Evolutionary conservation across 2,888 invertebrate genomes (phyloP).

Genomic region (Stenodera caucasica): DNA sequence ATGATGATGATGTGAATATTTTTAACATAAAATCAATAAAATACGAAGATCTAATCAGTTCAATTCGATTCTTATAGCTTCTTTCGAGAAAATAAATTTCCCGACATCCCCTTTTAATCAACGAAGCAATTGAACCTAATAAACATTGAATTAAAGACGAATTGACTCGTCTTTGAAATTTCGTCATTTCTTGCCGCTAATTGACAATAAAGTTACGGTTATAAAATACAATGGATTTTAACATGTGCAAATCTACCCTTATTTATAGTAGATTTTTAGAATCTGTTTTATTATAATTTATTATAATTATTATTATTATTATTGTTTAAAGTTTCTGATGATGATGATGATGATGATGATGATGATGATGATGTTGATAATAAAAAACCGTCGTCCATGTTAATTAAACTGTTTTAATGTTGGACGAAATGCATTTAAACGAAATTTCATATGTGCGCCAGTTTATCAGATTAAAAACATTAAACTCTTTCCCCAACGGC

Average conservation of each 20-base stretch:
- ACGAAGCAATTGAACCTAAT: conserved; percentile 47
- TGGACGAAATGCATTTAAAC: conserved; percentile 17
- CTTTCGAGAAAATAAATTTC: conserved; percentile 41
- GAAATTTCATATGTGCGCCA: conserved; percentile 34
- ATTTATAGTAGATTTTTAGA: background rate
- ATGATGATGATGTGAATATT: conserved; percentile 20
- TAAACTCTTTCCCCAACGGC: conserved; percentile 36
- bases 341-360: no score
- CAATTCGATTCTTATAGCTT: conserved; percentile 28
- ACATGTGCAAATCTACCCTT: background rate
- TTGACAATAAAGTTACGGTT: conserved; percentile 40
- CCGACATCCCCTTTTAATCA: conserved; percentile 45
- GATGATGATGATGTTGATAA: no score
- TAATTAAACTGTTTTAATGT: conserved; percentile 25
- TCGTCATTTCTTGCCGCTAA: conserved; percentile 41
- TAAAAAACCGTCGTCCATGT: background rate
- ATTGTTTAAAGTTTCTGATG: no score
- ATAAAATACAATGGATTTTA: conserved; percentile 26
- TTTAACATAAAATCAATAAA: conserved; percentile 23
- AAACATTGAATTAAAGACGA: conserved; percentile 47
- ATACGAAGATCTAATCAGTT: conserved; percentile 25
- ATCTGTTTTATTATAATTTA: no score
- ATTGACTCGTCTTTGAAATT: conserved; percentile 43
- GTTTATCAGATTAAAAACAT: conserved; percentile 40
- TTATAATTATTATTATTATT: no score